phyloP scores from a whole-genome alignment of 2,797 vertebrate species.

The Onychomys leucogaster region DNA sequence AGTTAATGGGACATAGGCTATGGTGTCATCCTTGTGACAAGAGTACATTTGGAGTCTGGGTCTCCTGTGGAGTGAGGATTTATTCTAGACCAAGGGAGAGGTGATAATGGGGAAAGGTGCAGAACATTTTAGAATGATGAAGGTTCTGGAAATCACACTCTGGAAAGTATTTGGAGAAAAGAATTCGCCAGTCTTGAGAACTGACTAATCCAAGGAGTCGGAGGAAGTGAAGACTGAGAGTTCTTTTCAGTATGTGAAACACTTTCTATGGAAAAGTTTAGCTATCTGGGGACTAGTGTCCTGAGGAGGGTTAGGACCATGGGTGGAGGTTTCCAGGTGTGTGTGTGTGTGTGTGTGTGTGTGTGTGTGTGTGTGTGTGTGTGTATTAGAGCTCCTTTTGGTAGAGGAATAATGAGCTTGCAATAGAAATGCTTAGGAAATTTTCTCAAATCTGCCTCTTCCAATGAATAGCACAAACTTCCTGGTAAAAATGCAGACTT shows the following conservation, averaged over 20 bases:
- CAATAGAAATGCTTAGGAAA: not conserved
- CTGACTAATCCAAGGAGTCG: not conserved
- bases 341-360: not conserved
- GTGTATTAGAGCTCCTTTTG: not conserved
- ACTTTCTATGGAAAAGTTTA: not conserved
- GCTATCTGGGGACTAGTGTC: too few species aligned
- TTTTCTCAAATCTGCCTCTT: not conserved
- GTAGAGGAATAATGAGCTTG: not conserved
- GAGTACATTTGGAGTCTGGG: not conserved
- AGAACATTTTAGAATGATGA: not conserved
- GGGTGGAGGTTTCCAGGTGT: not conserved
- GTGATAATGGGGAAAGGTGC: too few species aligned
- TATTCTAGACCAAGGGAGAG: not conserved
- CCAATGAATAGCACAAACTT: not conserved
- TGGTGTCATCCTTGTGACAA: not conserved
- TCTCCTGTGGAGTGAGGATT: not conserved
- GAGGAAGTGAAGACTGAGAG: not conserved
- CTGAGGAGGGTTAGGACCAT: not conserved
- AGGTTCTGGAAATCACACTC: not conserved
- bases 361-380: too few species aligned
- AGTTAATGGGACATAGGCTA: not conserved
- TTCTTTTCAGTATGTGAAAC: not conserved
- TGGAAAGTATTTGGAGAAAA: not conserved
- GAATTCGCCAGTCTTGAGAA: not conserved
- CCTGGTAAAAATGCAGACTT: constrained; percentile 5